Conservation (phyloP, 2,888 invertebrate genomes). For the Lordiphosa fenestrarum region DNA sequence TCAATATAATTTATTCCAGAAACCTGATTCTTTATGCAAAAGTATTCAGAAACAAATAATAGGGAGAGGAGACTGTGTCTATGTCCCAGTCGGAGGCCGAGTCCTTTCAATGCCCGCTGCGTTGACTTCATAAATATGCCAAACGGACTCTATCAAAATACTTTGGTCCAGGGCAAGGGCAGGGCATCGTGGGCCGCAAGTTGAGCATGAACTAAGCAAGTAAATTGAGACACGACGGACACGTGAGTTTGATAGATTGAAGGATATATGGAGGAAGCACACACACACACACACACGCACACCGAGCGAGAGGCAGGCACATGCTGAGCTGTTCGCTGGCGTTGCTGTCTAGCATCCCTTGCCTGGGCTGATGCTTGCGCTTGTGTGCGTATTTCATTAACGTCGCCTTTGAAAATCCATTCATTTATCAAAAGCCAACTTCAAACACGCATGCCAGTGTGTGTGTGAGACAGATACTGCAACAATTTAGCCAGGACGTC, state of each 20-base stretch:
- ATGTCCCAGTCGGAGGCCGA: too few relatives aligned
- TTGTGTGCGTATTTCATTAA: slow-evolving; percentile 70
- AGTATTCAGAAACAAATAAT: slow-evolving; percentile 10
- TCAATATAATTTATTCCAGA: slow-evolving; percentile 10
- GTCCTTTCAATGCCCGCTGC: slow-evolving; percentile 46
- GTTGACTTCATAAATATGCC: slow-evolving; percentile 66
- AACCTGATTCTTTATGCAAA: slow-evolving; percentile 25
- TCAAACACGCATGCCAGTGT: slow-evolving; percentile 55
- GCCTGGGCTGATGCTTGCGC: slow-evolving; percentile 16
- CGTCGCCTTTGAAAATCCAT: slow-evolving; percentile 72
- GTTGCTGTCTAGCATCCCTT: slow-evolving; percentile 21
- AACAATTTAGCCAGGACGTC: slow-evolving; percentile 50
- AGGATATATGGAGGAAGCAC: slow-evolving; percentile 44
- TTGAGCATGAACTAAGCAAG: slow-evolving; percentile 67
- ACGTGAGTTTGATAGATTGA: slow-evolving; percentile 73
- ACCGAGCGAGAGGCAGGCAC: slow-evolving; percentile 6
- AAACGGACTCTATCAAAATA: slow-evolving; percentile 59
- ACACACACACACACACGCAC: slow-evolving; percentile 18
- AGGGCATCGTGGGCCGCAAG: slow-evolving; percentile 33
- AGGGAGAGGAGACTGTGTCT: not conserved
- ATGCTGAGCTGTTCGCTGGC: slow-evolving; percentile 11
- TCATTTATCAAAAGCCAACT: slow-evolving; percentile 72
- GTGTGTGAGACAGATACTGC: slow-evolving; percentile 51
- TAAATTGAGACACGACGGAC: slow-evolving; percentile 72
- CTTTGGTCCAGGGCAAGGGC: slow-evolving; percentile 13